These are phyloP conservation scores for Micrasema longulum DNA, from an alignment of 1,140 invertebrate genomes.

Conservation along the genomic window DNA sequence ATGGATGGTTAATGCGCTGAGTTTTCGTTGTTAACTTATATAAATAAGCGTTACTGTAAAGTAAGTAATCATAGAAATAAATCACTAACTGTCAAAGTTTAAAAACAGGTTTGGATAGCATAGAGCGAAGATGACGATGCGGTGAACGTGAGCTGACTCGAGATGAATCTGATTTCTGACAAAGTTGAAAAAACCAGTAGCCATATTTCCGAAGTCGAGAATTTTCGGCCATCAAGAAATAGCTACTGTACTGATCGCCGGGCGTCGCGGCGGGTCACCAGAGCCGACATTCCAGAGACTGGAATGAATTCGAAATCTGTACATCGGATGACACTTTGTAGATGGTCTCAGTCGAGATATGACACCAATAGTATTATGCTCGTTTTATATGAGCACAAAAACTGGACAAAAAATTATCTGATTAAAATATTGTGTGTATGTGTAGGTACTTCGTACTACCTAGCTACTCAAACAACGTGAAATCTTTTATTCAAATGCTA, in stretches of 20 bases:
- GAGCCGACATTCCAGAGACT: conserved; percentile 37
- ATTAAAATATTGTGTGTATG: no score
- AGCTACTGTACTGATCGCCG: conserved; percentile 22
- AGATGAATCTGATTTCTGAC: no score
- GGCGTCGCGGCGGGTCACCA: conserved; percentile 38
- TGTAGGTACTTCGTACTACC: no score
- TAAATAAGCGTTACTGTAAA: neutral
- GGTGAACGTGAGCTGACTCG: neutral
- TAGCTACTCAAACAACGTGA: no score
- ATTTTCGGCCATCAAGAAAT: conserved; percentile 36
- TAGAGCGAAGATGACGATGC: neutral
- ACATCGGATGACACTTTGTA: conserved; percentile 42
- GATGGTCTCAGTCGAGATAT: conserved; percentile 35
- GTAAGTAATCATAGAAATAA: conserved; percentile 10
- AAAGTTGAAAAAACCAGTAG: conserved; percentile 36
- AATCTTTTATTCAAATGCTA: no score
- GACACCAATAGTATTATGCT: conserved; percentile 39
- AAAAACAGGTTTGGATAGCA: conserved; percentile 5
- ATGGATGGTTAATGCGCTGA: neutral
- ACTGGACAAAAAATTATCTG: no score
- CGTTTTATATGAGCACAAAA: no score
- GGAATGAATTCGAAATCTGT: conserved; percentile 39
- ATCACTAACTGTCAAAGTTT: conserved; percentile 29
- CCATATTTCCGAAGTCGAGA: conserved; percentile 17
- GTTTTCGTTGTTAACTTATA: conserved; percentile 1